Conservation (phyloP, 2,888 invertebrate species). For the Perizoma flavofasciatum region DNA sequence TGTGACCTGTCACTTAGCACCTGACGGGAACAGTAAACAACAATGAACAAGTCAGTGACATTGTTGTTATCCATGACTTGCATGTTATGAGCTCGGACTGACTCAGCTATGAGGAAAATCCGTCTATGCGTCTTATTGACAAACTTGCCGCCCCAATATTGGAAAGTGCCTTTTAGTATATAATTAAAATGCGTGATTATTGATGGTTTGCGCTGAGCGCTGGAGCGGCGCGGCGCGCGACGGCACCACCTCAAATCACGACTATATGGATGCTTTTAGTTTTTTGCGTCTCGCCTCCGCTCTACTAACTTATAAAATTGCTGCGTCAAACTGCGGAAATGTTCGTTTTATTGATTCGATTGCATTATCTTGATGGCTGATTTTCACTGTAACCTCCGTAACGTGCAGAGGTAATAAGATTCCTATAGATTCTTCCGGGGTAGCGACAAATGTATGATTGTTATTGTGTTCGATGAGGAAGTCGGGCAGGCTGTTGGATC, state of each 20-base stretch:
- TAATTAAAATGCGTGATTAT: slow-evolving; percentile 2
- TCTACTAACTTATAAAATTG: slow-evolving; percentile 22
- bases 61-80: too few species aligned
- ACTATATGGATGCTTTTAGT: slow-evolving; percentile 4
- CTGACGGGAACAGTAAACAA: too few species aligned
- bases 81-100: background rate
- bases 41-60: background rate
- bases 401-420: too few species aligned
- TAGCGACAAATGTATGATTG: too few species aligned
- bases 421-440: too few species aligned
- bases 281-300: slow-evolving; percentile 16
- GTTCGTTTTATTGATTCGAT: slow-evolving; percentile 5
- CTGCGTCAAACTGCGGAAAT: slow-evolving; percentile 16
- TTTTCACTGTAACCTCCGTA: too few species aligned
- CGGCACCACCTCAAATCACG: too few species aligned
- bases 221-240: too few species aligned
- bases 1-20: too few species aligned
- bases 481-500: too few species aligned
- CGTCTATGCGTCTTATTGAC: background rate
- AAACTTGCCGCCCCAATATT: background rate
- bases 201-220: background rate
- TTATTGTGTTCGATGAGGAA: too few species aligned
- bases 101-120: slow-evolving; percentile 10
- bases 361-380: slow-evolving; percentile 1
- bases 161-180: background rate